These are phyloP conservation scores for Manduca sexta DNA, from an alignment of 1,140 invertebrate genomes.

Conservation along the genomic window DNA sequence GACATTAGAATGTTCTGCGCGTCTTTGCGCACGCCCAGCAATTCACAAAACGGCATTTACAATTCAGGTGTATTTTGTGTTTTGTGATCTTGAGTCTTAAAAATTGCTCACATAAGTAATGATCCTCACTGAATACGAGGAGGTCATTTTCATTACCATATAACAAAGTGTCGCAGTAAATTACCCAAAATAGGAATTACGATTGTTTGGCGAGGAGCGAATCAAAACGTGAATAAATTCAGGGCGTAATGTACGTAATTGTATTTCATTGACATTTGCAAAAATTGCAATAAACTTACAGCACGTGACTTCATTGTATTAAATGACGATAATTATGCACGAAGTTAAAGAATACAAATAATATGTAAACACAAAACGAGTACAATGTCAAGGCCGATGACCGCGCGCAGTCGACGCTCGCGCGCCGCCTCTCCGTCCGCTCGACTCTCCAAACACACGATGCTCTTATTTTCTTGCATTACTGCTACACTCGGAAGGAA, in stretches of 20 bases:
- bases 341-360: slow-evolving; percentile 27
- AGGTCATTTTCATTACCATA: slow-evolving; percentile 1
- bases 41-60: background rate
- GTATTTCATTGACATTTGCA: slow-evolving; percentile 2
- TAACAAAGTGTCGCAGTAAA: background rate
- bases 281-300: slow-evolving; percentile 14
- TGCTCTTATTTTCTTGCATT: slow-evolving; percentile 13
- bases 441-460: slow-evolving; percentile 4
- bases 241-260: background rate
- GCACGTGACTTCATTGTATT: slow-evolving; percentile 22
- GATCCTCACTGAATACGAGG: background rate
- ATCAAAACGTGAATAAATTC: background rate
- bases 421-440: slow-evolving; percentile 1
- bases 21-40: background rate
- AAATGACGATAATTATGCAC: slow-evolving; percentile 22
- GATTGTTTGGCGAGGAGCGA: background rate
- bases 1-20: too few relatives aligned
- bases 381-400: slow-evolving; percentile 60
- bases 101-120: background rate
- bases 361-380: slow-evolving; percentile 44
- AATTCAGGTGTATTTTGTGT: background rate
- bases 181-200: background rate
- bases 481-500: background rate
- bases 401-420: slow-evolving; percentile 18
- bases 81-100: background rate